These are phyloP conservation scores for Hirtodrosophila alboralis DNA, from an alignment of 2,888 invertebrate species.

Conservation along the genomic window DNA sequence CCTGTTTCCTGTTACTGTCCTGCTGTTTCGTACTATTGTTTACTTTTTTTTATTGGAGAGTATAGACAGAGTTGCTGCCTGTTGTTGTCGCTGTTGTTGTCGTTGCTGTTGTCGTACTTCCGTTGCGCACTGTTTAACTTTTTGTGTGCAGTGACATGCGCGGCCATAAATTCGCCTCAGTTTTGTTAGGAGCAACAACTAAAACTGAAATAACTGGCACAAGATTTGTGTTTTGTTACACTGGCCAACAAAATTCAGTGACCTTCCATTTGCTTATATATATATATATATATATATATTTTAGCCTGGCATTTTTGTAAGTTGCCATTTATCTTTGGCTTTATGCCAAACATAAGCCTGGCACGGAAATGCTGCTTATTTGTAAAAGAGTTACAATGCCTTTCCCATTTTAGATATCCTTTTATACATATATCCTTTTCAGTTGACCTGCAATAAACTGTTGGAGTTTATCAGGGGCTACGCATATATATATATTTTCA, in stretches of 20 bases:
- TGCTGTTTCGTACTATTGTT: constrained; percentile 1
- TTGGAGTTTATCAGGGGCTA: constrained; percentile 56
- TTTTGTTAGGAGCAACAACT: constrained; percentile 52
- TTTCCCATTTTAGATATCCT: constrained; percentile 20
- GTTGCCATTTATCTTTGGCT: constrained; percentile 76
- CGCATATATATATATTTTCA: constrained; percentile 59
- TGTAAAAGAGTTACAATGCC: constrained; percentile 64
- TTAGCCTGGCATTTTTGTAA: constrained; percentile 72
- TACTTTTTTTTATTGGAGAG: too few species aligned
- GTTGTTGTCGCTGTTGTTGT: constrained; percentile 4
- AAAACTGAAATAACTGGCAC: constrained; percentile 52
- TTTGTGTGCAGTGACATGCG: constrained; percentile 77
- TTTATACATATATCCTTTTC: constrained; percentile 25
- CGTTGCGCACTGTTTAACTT: constrained; percentile 79
- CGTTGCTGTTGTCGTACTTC: constrained; percentile 67
- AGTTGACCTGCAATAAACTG: constrained; percentile 70
- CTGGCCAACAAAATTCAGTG: constrained; percentile 33
- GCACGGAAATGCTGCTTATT: constrained; percentile 75
- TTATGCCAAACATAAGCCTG: constrained; percentile 71
- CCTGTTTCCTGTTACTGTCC: constrained; percentile 65
- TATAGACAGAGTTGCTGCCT: too few species aligned
- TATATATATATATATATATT: too few species aligned
- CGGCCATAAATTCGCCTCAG: constrained; percentile 70
- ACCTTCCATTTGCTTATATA: constrained; percentile 64
- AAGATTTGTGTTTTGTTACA: constrained; percentile 76